Evolutionary conservation across 2,888 invertebrate genomes (phyloP), one percentile per base, ranked within the genome.

Genomic region (Eupelmus urozonus): DNA sequence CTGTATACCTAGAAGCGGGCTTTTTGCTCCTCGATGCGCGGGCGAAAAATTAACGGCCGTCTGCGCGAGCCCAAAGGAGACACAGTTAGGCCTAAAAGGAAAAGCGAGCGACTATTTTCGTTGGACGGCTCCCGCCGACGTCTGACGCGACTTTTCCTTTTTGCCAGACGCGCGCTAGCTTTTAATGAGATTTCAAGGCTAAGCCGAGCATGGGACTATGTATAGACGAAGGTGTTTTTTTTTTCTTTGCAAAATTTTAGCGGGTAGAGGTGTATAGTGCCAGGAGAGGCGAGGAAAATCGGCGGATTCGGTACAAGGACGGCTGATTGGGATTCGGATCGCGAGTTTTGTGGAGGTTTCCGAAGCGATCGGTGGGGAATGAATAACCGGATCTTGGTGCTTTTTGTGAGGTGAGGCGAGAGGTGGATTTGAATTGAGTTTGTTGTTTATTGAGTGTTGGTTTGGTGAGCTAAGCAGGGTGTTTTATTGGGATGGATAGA

Each of bases 171-270:
- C 25, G 23, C 25, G 9, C 9, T 18, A 11, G 27, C 5, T 9
- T 25, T 45, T 65, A 65, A 65, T n/a, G 49, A 65, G 51, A 51
- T 66, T 66, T 66, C 66, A 66, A 66, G 66, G 66, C 66, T 66
- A 51, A 34, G 34, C 9, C 27, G 49, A n/a, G 27, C 16, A 18
- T n/a, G 11, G 13, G 25, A n/a, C 49, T 66, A 51, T 66, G 16
- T 29, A 20, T 51, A 51, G 49, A 2, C 3, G 27, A n/a, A n/a
- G n/a, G n/a, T n/a, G n/a, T n/a, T n/a, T n/a, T n/a, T n/a, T n/a
- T n/a, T n/a, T n/a, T n/a, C n/a, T n/a, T n/a, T n/a, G n/a, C 3
- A 34, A 34, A 34, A 34, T 5, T 3, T 34, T 34, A 3, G 34
- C 3, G 34, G 1, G 45, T 16, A 16, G 3, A 13, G 18, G 18